Conservation (phyloP, 1,140 invertebrate genomes). For the Ceratina calcarata region DNA sequence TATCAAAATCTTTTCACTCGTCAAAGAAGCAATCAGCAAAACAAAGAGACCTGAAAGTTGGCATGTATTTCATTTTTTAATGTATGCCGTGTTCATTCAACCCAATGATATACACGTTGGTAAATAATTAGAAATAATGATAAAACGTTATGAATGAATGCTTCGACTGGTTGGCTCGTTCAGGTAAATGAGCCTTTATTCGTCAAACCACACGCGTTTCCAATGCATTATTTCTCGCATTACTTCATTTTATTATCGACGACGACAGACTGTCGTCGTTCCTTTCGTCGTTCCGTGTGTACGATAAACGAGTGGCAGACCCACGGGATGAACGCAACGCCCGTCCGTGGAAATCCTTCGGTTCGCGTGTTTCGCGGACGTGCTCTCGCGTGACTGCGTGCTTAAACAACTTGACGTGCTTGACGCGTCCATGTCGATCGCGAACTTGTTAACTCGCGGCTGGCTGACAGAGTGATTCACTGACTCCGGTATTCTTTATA, state of each 20-base stretch:
- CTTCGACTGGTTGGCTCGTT: too few species aligned
- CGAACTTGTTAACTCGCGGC: constrained; percentile 62
- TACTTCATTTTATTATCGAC: constrained; percentile 28
- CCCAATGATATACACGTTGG: too few species aligned
- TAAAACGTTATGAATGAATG: too few species aligned
- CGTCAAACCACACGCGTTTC: not conserved
- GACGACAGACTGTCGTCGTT: constrained; percentile 20
- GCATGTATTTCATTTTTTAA: too few species aligned
- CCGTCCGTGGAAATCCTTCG: constrained; percentile 39
- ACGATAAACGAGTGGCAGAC: constrained; percentile 44
- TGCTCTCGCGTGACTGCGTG: constrained; percentile 69
- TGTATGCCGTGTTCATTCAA: too few species aligned
- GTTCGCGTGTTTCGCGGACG: constrained; percentile 63
- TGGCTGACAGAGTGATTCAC: constrained; percentile 5
- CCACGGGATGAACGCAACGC: constrained; percentile 18
- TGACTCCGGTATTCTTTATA: not conserved
- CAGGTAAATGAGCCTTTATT: too few species aligned
- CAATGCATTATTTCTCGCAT: constrained; percentile 3
- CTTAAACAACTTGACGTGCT: constrained; percentile 61
- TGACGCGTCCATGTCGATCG: constrained; percentile 62
- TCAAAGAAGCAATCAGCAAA: too few species aligned
- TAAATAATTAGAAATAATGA: too few species aligned
- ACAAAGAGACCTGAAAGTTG: too few species aligned
- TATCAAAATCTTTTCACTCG: too few species aligned
- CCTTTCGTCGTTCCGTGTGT: constrained; percentile 26